Percentiles rank a stretch among this genome's conserved stretches.
phyloP scores from a whole-genome alignment of 2,113 vertebrate species.

The Hippopotamus amphibius region DNA sequence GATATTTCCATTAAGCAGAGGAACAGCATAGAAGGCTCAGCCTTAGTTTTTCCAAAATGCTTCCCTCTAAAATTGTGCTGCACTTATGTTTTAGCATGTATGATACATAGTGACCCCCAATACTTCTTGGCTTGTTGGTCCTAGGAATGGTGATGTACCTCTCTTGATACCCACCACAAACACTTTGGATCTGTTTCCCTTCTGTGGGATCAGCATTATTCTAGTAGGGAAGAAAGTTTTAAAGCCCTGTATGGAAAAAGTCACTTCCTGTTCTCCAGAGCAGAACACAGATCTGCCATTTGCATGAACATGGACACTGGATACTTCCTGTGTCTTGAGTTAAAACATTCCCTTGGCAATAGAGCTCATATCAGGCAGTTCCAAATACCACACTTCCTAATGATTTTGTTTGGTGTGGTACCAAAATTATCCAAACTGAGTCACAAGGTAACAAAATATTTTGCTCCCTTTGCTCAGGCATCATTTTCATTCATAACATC shows the following conservation, averaged over 20 bases:
- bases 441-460: conserved; percentile 41
- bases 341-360: conserved; percentile 5
- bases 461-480: conserved; percentile 44
- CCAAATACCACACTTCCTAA: background rate
- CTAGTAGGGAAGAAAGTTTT: background rate
- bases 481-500: conserved; percentile 51
- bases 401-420: conserved; percentile 12
- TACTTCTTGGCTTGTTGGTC: background rate
- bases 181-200: background rate
- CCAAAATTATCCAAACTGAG: background rate
- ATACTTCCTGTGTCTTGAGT: conserved; percentile 20
- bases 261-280: background rate
- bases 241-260: conserved; percentile 21
- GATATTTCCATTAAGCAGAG: conserved; percentile 11
- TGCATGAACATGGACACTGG: background rate
- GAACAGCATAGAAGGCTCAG: background rate
- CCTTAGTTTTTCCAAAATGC: background rate
- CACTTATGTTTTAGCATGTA: background rate
- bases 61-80: background rate
- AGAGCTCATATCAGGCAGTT: background rate
- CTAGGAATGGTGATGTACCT: background rate
- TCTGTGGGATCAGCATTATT: conserved; percentile 50
- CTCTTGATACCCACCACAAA: background rate
- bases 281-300: background rate
- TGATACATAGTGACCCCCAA: background rate